Conservation (phyloP, 2,797 vertebrate genomes). For the Sciurus carolinensis region DNA sequence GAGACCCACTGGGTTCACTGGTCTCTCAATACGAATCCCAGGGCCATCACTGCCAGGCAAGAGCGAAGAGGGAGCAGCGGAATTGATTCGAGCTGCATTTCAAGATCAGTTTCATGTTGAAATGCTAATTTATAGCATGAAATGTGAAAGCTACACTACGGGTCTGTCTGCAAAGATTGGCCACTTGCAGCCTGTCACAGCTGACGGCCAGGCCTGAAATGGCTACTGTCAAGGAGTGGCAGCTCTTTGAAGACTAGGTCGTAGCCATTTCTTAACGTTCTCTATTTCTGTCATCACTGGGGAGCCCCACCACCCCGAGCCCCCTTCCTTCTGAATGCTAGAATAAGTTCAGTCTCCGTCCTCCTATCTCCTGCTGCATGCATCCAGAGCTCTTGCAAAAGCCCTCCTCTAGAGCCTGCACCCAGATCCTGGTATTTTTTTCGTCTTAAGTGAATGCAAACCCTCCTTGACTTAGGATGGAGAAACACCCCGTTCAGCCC, state of each 20-base stretch:
- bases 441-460: not conserved
- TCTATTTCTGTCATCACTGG: not conserved
- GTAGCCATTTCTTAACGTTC: slow-evolving; percentile 34
- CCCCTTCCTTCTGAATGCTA: not conserved
- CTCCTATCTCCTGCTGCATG: not conserved
- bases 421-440: not conserved
- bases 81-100: slow-evolving; percentile 32
- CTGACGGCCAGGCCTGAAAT: slow-evolving; percentile 11
- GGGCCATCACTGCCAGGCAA: not conserved
- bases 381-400: not conserved
- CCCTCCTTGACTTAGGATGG: not conserved
- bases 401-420: not conserved
- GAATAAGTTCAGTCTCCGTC: not conserved
- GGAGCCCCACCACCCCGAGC: not conserved
- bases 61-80: not conserved
- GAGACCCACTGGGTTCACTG: not conserved
- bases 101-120: slow-evolving; percentile 4
- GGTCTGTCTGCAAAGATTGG: not conserved
- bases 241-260: slow-evolving; percentile 47
- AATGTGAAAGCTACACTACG: not conserved
- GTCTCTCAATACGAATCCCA: slow-evolving; percentile 13
- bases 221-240: not conserved
- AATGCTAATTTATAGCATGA: slow-evolving; percentile 47
- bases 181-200: slow-evolving; percentile 56
- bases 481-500: not conserved